Percentiles rank a stretch among this genome's conserved stretches.
phyloP scores from a whole-genome alignment of 2,113 vertebrate species.

The Bubo bubo region DNA sequence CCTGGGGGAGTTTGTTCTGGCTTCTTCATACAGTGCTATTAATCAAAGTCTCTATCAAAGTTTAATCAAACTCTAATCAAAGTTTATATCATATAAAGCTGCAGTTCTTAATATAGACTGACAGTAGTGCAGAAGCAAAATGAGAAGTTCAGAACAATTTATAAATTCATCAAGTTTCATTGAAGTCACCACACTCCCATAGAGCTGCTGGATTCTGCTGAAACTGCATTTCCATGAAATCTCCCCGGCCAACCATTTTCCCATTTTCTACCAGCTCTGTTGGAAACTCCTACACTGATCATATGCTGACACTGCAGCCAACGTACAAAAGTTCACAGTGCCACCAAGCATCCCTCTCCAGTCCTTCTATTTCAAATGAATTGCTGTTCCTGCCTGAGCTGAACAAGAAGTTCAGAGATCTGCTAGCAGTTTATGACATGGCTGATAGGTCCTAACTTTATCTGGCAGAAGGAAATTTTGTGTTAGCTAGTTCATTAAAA shows the following conservation, averaged over 20 bases:
- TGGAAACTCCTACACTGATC: background rate
- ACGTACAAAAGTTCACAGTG: background rate
- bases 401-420: background rate
- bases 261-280: background rate
- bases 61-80: slow-evolving; percentile 52
- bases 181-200: background rate
- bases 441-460: background rate
- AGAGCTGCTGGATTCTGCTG: background rate
- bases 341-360: background rate
- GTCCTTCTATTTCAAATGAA: background rate
- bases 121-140: background rate
- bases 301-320: background rate
- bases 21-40: background rate
- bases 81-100: slow-evolving; percentile 5
- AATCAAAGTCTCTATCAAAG: slow-evolving; percentile 51
- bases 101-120: background rate
- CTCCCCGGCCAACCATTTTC: background rate
- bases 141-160: background rate
- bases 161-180: background rate
- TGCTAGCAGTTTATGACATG: background rate
- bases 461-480: background rate
- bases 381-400: background rate
- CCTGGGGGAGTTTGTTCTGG: background rate
- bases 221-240: background rate
- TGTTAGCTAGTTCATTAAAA: slow-evolving; percentile 8